phyloP scores from a whole-genome alignment of 2,797 vertebrate genomes.

The Gallinago solitaria region DNA sequence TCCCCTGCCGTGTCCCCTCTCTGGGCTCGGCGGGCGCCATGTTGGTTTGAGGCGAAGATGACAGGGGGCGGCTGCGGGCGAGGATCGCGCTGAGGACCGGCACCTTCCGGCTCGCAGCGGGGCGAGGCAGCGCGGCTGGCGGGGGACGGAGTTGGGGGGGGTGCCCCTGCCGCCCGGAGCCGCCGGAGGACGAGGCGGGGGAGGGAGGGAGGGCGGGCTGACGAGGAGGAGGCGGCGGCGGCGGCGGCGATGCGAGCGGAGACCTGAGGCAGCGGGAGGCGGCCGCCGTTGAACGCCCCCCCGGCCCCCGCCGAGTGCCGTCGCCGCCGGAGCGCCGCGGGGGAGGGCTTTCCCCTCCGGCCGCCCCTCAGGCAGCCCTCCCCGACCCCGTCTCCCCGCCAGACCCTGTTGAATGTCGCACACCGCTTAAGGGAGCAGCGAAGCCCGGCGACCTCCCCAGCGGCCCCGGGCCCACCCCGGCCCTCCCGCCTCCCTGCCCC shows the following conservation, averaged over 20 bases:
- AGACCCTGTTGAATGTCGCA: constrained; percentile 20
- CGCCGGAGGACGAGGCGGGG: not conserved
- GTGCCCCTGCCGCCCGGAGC: not conserved
- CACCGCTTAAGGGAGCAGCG: not conserved
- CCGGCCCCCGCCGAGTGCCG: constrained; percentile 27
- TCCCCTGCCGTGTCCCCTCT: constrained; percentile 19
- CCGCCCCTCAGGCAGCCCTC: not conserved
- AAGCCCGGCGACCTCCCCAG: not conserved
- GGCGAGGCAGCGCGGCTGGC: not conserved
- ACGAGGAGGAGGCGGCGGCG: not conserved
- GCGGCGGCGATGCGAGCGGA: not conserved
- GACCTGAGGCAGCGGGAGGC: constrained; percentile 42
- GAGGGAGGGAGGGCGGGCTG: not conserved
- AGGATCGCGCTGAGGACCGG: constrained; percentile 1
- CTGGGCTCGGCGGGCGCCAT: constrained; percentile 69
- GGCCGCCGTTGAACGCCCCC: constrained; percentile 56
- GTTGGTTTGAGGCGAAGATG: constrained; percentile 76
- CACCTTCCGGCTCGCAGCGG: not conserved
- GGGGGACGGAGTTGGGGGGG: not conserved
- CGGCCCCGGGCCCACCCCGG: not conserved
- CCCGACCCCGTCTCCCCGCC: not conserved
- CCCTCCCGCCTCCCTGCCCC: not conserved
- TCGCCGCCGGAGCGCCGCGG: constrained; percentile 30
- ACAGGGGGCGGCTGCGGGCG: constrained; percentile 63
- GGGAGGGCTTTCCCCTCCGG: constrained; percentile 31